phyloP scores from a whole-genome alignment of 2,888 invertebrate species.

The Aquatica leii region DNA sequence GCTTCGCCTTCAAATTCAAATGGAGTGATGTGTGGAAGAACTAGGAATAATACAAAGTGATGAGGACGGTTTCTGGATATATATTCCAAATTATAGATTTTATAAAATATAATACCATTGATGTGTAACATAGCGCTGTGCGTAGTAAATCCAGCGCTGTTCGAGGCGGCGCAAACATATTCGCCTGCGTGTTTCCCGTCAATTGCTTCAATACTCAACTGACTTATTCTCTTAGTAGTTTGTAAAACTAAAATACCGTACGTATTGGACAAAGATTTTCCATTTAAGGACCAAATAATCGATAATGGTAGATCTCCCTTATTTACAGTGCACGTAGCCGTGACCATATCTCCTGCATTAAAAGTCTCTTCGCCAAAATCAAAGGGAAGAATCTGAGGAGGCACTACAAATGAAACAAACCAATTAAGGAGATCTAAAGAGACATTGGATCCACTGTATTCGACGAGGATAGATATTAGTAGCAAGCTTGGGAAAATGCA shows the following conservation, averaged over 20 bases:
- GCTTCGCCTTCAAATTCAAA: conserved; percentile 67
- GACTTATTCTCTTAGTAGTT: conserved; percentile 62
- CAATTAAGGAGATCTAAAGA: too few species aligned
- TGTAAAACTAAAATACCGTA: conserved; percentile 48
- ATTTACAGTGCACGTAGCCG: conserved; percentile 73
- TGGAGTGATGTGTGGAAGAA: conserved; percentile 65
- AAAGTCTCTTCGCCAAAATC: conserved; percentile 64
- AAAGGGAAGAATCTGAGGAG: conserved; percentile 67
- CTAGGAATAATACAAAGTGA: conserved; percentile 37
- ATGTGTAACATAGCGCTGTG: conserved; percentile 71
- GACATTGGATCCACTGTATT: too few species aligned
- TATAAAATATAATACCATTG: conserved; percentile 67
- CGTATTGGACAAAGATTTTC: conserved; percentile 47
- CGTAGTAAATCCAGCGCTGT: conserved; percentile 71
- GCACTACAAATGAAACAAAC: conserved; percentile 49
- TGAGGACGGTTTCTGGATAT: not conserved
- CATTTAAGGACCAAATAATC: conserved; percentile 80
- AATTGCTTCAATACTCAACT: conserved; percentile 68
- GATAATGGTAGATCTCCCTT: conserved; percentile 78
- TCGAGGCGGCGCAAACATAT: conserved; percentile 74
- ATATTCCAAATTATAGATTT: not conserved
- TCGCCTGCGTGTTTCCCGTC: conserved; percentile 74
- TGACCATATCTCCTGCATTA: conserved; percentile 74
- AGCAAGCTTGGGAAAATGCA: too few species aligned
- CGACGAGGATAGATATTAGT: too few species aligned